Conservation (phyloP, 2,113 vertebrate species). For the Phylloscopus trochiloides region DNA sequence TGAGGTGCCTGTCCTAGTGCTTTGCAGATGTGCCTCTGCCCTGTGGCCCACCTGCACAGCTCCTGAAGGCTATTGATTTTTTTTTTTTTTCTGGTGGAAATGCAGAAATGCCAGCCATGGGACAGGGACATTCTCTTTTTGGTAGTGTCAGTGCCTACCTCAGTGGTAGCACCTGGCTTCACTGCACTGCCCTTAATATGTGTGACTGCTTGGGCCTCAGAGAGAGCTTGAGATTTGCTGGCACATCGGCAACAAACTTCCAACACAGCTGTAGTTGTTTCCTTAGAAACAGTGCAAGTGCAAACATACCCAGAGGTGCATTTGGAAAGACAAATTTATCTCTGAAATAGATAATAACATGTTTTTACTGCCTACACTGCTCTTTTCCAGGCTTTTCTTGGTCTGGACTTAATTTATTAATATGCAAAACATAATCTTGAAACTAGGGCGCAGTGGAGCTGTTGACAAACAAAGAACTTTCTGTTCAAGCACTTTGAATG, state of each 20-base stretch:
- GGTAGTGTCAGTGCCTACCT: neutral
- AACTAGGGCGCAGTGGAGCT: neutral
- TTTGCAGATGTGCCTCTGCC: neutral
- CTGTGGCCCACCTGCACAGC: neutral
- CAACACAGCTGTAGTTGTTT: neutral
- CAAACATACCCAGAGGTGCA: neutral
- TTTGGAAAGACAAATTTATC: neutral
- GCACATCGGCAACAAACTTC: neutral
- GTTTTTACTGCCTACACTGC: constrained; percentile 2
- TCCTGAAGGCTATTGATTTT: neutral
- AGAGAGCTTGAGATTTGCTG: neutral
- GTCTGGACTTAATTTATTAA: constrained; percentile 11
- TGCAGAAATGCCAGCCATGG: neutral
- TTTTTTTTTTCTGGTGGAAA: neutral
- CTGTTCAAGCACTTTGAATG: neutral
- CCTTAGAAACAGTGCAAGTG: neutral
- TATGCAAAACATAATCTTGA: constrained; percentile 19
- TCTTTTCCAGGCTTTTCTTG: neutral
- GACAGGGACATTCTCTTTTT: neutral
- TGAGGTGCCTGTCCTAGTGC: neutral
- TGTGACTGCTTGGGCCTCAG: neutral
- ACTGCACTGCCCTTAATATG: neutral
- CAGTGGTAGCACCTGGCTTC: neutral
- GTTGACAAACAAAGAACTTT: neutral
- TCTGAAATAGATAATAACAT: neutral